Percentiles rank a stretch among this genome's conserved stretches.
These are phyloP conservation scores for Dinocampus coccinellae DNA, from an alignment of 2,888 invertebrate species.

Conservation along the genomic window DNA sequence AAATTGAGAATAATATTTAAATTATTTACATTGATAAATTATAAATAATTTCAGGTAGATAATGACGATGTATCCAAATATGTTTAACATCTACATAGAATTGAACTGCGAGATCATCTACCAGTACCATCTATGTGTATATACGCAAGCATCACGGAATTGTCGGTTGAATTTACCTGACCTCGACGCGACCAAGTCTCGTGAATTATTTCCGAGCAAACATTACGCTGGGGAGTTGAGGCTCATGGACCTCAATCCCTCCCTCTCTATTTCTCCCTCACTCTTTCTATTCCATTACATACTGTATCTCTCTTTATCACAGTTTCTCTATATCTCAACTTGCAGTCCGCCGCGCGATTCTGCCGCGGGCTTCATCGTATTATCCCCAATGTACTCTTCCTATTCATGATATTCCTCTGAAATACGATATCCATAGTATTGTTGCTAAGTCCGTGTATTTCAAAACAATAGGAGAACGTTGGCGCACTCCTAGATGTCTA, in stretches of 20 bases:
- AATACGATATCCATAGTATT: constrained; percentile 53
- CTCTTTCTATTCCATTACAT: not conserved
- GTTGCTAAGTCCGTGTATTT: constrained; percentile 47
- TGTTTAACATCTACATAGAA: not conserved
- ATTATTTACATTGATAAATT: not conserved
- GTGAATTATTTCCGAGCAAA: constrained; percentile 53
- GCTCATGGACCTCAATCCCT: constrained; percentile 13
- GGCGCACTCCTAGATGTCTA: constrained; percentile 44
- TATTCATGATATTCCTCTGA: constrained; percentile 48
- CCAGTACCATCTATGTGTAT: constrained; percentile 11
- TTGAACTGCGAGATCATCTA: constrained; percentile 21
- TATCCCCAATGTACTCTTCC: constrained; percentile 34
- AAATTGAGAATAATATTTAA: too few species aligned
- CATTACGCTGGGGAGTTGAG: constrained; percentile 38
- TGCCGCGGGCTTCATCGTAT: constrained; percentile 38
- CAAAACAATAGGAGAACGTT: constrained; percentile 50
- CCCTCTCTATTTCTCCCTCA: not conserved
- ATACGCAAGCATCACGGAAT: constrained; percentile 14
- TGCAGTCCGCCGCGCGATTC: constrained; percentile 16
- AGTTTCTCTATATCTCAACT: not conserved
- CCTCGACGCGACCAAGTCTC: constrained; percentile 37
- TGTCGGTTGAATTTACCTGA: constrained; percentile 30
- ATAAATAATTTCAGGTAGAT: not conserved
- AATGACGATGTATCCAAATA: not conserved
- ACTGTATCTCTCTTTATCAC: not conserved